These are phyloP conservation scores for Mustelus asterias DNA, from an alignment of 2,113 vertebrate genomes.

Conservation along the genomic window DNA sequence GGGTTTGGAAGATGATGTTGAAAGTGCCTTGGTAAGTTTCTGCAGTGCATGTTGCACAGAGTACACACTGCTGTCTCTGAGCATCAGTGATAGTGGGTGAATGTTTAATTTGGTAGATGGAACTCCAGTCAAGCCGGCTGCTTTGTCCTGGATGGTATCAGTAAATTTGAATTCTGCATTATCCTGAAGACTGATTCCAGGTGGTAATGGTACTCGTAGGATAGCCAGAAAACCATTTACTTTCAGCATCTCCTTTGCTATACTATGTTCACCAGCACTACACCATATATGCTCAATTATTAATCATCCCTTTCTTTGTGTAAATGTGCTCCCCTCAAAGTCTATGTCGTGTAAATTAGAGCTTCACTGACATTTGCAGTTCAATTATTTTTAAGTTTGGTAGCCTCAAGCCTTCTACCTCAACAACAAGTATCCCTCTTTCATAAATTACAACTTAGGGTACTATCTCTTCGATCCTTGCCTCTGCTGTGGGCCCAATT, in stretches of 20 bases:
- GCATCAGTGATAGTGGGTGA: not conserved
- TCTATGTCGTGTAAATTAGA: not conserved
- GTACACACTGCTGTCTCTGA: not conserved
- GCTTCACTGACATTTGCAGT: not conserved
- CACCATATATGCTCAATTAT: not conserved
- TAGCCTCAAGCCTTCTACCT: not conserved
- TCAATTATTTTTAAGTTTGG: not conserved
- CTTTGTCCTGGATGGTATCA: not conserved
- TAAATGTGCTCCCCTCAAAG: not conserved
- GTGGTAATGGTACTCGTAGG: no score
- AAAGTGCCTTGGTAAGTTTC: not conserved
- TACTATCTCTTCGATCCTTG: not conserved
- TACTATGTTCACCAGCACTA: not conserved
- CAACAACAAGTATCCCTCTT: not conserved
- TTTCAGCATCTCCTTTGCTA: not conserved
- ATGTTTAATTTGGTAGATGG: not conserved
- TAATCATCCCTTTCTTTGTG: not conserved
- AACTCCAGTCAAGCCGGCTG: not conserved
- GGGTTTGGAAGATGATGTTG: not conserved
- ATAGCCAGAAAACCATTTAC: not conserved
- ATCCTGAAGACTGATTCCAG: not conserved
- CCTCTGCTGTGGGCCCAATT: not conserved
- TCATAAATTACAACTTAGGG: not conserved
- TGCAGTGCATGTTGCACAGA: not conserved
- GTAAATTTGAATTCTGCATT: not conserved